Conservation (phyloP, 2,113 vertebrate genomes). For the Saguinus imperator region DNA sequence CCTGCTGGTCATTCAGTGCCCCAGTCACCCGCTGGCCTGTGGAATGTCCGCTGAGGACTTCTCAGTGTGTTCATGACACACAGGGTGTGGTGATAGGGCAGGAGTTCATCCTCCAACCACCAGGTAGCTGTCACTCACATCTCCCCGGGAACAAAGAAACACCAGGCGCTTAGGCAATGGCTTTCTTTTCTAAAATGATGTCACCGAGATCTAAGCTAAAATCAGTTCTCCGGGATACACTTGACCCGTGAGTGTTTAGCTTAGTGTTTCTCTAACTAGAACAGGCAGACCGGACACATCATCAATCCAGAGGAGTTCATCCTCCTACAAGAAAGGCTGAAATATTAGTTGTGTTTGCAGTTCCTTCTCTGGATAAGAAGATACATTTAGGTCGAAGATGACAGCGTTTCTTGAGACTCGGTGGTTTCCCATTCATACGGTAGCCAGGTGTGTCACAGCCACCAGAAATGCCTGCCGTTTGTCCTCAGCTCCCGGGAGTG, state of each 20-base stretch:
- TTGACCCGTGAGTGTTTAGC: background rate
- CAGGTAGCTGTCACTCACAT: too few relatives aligned
- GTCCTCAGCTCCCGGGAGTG: background rate
- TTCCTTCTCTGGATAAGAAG: background rate
- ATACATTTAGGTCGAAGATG: background rate
- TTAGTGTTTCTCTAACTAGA: background rate
- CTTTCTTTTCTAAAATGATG: too few relatives aligned
- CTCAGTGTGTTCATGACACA: too few relatives aligned
- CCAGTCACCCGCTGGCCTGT: too few relatives aligned
- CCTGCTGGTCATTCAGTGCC: background rate
- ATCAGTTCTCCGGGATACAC: background rate
- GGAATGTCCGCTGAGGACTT: too few relatives aligned
- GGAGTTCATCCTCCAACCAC: too few relatives aligned
- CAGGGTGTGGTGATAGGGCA: too few relatives aligned
- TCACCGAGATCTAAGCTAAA: background rate
- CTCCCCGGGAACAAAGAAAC: background rate
- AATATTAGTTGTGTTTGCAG: background rate
- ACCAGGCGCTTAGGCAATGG: rapidly evolving
- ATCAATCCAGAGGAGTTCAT: background rate
- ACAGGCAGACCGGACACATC: too few relatives aligned
- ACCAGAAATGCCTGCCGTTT: background rate
- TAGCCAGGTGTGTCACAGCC: rapidly evolving
- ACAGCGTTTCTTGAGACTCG: rapidly evolving
- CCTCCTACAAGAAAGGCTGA: too few relatives aligned
- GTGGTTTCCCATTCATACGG: rapidly evolving